Evolutionary conservation across 2,888 invertebrate genomes (phyloP), one percentile per base, ranked within the genome.

Genomic region (Limnephilus auricula): DNA sequence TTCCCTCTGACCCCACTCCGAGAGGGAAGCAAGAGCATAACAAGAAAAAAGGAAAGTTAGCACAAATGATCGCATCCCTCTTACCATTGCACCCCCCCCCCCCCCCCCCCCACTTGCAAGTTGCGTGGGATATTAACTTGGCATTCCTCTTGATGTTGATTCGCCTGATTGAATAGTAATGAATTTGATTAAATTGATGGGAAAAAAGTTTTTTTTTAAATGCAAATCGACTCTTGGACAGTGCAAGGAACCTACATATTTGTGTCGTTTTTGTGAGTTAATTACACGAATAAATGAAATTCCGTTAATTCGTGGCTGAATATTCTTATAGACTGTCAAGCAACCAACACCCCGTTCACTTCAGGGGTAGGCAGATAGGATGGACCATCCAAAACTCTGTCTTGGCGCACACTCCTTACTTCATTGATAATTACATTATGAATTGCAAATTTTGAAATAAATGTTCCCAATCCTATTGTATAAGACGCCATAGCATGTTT

Each of bases 41-140:
- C 15, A 83, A 83, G 30, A n/a, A 90, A 83, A 90, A 65, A 34
- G 79, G 84, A 80, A 78, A 90, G 86, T 87, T 90, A 87, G 86
- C 90, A 78, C 86, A 90, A 90, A 90, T 90, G 65, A 90, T 50
- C 79, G 84, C 90, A 79, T 90, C 85, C 65, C 90, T 84, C 89
- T 32, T 79, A 65, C 25, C 65, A 65, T 65, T 65, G 65, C 89
- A 79, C 34, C 40, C 50, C 40, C 40, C 37, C 37, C 6, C 37
- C 37, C 37, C 37, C 37, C 40, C 10, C 40, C 40, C 45, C 15
- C 50, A 50, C 85, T 37, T 31, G 31, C 9, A n/a, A 31, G 30
- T 30, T 87, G 65, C 31, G 10, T 9, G 40, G 65, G 34, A n/a
- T 37, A 30, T 89, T 89, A 79, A 89, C 80, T 79, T 89, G 79